These are phyloP conservation scores for Lasioglossum zephyrum DNA, from an alignment of 2,888 invertebrate genomes.

Conservation along the genomic window DNA sequence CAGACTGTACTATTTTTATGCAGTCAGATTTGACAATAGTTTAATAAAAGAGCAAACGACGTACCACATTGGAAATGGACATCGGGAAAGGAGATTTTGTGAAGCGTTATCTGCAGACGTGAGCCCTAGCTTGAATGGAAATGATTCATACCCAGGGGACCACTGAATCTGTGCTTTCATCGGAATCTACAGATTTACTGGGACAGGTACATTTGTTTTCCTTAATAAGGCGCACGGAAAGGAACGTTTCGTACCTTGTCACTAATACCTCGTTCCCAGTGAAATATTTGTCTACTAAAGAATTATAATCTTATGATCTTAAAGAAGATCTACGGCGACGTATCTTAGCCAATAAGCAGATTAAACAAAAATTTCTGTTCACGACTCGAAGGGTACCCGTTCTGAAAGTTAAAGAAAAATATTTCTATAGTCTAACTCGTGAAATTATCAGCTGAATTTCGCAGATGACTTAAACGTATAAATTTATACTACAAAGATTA, in stretches of 20 bases:
- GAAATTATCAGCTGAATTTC: not conserved
- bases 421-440: not conserved
- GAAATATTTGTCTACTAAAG: not conserved
- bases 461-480: constrained; percentile 34
- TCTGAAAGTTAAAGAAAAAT: not conserved
- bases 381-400: no score
- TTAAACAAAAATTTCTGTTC: not conserved
- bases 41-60: not conserved
- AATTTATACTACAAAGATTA: constrained; percentile 50
- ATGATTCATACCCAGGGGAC: constrained; percentile 77
- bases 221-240: constrained; percentile 66
- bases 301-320: not conserved
- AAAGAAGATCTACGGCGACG: not conserved
- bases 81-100: constrained; percentile 33
- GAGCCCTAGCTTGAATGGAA: constrained; percentile 70
- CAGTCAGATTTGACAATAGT: not conserved
- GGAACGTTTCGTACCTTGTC: constrained; percentile 30
- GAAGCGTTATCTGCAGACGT: constrained; percentile 65
- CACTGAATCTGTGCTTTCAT: constrained; percentile 63
- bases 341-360: not conserved
- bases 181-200: constrained; percentile 56
- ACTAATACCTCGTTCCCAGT: constrained; percentile 35
- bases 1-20: not conserved
- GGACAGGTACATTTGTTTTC: constrained; percentile 66
- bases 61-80: not conserved